phyloP scores from a whole-genome alignment of 2,797 vertebrate genomes.

The Halcyon leucocephala region DNA sequence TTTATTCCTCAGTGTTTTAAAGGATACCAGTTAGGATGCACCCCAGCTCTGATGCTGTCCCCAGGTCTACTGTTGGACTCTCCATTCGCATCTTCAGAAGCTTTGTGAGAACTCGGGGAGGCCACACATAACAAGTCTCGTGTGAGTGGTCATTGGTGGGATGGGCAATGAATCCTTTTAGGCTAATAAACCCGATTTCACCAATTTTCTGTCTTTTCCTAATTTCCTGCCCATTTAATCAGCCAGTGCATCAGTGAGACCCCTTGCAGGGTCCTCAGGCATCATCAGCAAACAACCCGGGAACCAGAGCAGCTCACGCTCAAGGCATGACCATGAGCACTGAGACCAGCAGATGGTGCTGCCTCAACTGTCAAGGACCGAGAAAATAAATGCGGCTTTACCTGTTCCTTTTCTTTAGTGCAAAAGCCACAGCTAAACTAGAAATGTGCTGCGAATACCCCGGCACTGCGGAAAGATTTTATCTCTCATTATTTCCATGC shows the following conservation, averaged over 20 bases:
- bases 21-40: neutral
- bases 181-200: neutral
- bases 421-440: neutral
- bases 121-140: neutral
- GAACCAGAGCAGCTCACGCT: neutral
- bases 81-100: neutral
- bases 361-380: neutral
- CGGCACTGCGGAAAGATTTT: neutral
- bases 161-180: neutral
- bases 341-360: constrained; percentile 59
- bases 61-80: neutral
- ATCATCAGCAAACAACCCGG: neutral
- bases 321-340: neutral
- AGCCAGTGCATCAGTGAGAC: neutral
- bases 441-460: neutral
- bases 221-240: neutral
- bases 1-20: neutral
- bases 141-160: no score
- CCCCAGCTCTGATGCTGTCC: neutral
- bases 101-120: neutral
- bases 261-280: neutral
- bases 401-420: neutral
- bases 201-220: neutral
- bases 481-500: neutral
- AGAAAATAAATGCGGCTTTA: neutral